Evolutionary conservation across 2,797 vertebrate genomes (phyloP), one percentile per base, ranked within the genome.

Genomic region (Leucoraja ocellata): DNA sequence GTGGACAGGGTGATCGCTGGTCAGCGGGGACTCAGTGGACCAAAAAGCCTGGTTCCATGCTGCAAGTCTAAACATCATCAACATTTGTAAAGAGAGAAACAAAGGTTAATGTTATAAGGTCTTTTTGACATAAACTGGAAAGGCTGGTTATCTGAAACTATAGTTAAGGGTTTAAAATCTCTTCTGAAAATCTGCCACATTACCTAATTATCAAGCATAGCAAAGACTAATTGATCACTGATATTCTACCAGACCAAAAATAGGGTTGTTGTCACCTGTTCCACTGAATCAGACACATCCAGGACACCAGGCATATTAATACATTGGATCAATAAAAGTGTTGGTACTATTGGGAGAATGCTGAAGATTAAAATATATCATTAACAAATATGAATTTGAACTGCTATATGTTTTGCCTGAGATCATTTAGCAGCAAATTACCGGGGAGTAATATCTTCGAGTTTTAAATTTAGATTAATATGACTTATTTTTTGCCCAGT

Each of bases 401-500:
- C 23, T 92, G 8, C 68, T 46, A 9, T 25, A 54, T 92, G 39
- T 92, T 92, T 39, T 14, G 2, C 13, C 10, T 46, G 11, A 76
- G 90, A 54, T 71, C 90, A 92, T 58, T 76, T 76, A 46, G 39
- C 23, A 92, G 10, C 10, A 92, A 58, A 91, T 74, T 23, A 46
- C 23, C 68, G 10, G 68, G 36, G 88, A 68, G 68, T 74, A 74
- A 74, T 91, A 91, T 23, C 8, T 23, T 63, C 23, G 68, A 73
- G 36, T 74, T 91, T 91, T 11, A 32, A 39, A 91, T 91, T 91
- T 74, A 74, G 21, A 91, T 74, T 92, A 74, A 71, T 18, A 76
- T 88, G 71, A 74, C 68, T 65, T 88, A 36, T 88, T 68, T 68
- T 46, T 32, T 32, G 3, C 1, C 90, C 71, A 54, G 4, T 92